Percentiles rank a stretch among this genome's conserved stretches.
These are phyloP conservation scores for Anseranas semipalmata DNA, from an alignment of 2,113 vertebrate species.

Conservation along the genomic window DNA sequence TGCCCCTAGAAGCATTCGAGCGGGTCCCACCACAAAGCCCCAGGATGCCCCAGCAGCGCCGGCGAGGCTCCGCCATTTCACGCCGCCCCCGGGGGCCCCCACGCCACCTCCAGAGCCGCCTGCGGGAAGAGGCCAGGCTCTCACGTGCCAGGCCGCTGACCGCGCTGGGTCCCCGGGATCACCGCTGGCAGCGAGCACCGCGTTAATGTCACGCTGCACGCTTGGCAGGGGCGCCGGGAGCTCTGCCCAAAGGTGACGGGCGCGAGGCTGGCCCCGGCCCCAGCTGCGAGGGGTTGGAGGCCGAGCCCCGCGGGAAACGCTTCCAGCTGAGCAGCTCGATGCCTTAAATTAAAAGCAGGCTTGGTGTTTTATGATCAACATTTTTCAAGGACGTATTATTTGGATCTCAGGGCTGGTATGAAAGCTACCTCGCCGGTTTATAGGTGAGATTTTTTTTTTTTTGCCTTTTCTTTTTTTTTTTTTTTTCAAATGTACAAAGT, in stretches of 20 bases:
- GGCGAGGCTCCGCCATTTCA: not conserved
- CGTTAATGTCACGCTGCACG: not conserved
- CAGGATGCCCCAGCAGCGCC: too few species aligned
- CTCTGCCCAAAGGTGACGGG: not conserved
- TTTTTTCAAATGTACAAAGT: not conserved
- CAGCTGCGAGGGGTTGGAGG: not conserved
- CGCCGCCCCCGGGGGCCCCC: not conserved
- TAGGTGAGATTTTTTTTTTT: fast-evolving
- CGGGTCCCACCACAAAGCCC: not conserved
- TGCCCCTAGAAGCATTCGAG: not conserved
- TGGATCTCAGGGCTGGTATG: not conserved
- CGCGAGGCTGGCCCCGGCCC: not conserved
- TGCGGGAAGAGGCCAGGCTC: not conserved
- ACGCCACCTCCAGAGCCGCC: not conserved
- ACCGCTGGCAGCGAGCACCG: not conserved
- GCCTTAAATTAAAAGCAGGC: not conserved
- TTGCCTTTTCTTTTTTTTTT: not conserved
- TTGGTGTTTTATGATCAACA: not conserved
- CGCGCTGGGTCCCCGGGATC: not conserved
- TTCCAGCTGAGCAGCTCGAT: not conserved
- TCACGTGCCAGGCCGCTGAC: not conserved
- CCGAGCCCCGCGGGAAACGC: not conserved
- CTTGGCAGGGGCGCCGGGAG: not conserved
- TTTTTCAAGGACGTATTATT: not conserved
- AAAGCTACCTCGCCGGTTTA: not conserved